Percentiles rank a stretch among this genome's conserved stretches.
Evolutionary conservation across 35 echinoderm and acorn worm species (phyloP).

Genomic region (Chiridota heheva): DNA sequence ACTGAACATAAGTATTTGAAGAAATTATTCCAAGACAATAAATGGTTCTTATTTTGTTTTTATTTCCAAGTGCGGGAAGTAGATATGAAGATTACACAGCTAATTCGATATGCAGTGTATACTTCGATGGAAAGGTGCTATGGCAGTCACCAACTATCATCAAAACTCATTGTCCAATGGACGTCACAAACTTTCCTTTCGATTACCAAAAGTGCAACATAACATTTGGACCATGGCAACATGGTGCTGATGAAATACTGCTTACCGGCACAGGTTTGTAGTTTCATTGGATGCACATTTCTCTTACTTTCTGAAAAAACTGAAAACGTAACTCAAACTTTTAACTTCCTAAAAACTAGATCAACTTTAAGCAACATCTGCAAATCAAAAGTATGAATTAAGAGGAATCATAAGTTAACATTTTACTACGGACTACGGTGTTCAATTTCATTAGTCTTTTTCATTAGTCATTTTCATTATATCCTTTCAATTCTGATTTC

Average conservation of each 20-base stretch:
- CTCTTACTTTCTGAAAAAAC: too few relatives aligned
- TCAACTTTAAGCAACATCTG: too few relatives aligned
- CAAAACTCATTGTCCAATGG: slow-evolving; percentile 96
- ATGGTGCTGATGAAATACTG: slow-evolving; percentile 79
- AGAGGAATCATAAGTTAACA: too few relatives aligned
- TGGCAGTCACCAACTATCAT: slow-evolving; percentile 96
- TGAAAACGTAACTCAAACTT: too few relatives aligned
- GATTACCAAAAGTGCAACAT: slow-evolving; percentile 78
- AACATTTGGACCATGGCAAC: slow-evolving; percentile 95
- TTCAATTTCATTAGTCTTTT: too few relatives aligned
- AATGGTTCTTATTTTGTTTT: background rate
- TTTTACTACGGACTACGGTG: too few relatives aligned
- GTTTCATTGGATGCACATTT: too few relatives aligned
- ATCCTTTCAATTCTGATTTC: too few relatives aligned
- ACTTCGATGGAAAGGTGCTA: slow-evolving; percentile 69
- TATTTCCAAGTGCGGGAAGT: slow-evolving; percentile 69
- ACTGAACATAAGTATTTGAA: background rate
- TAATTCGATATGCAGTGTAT: slow-evolving; percentile 90
- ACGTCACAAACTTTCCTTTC: slow-evolving; percentile 95
- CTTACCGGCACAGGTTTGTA: slow-evolving; percentile 85
- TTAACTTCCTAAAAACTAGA: too few relatives aligned
- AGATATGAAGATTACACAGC: slow-evolving; percentile 90
- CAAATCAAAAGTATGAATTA: too few relatives aligned
- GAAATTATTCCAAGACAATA: too few relatives aligned
- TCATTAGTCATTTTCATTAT: too few relatives aligned